Evolutionary conservation across 2,797 vertebrate species (phyloP).

Genomic region (Sebastes oblongus): DNA sequence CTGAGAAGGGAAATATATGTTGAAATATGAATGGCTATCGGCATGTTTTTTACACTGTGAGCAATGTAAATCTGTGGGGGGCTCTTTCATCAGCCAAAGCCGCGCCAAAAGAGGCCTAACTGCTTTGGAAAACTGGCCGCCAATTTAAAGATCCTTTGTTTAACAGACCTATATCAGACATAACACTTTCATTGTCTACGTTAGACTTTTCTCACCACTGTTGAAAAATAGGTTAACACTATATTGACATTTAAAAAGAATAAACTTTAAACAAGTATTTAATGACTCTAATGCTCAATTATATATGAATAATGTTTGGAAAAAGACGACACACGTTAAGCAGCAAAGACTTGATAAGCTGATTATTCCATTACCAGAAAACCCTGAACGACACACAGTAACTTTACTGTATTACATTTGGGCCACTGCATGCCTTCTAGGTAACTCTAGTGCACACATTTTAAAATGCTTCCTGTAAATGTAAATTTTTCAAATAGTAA

Average conservation of each 20-base stretch:
- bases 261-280: background rate
- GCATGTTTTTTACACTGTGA: slow-evolving; percentile 17
- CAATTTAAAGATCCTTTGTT: background rate
- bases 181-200: background rate
- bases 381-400: background rate
- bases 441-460: background rate
- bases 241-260: background rate
- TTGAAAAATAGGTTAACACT: background rate
- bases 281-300: background rate
- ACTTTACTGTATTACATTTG: background rate
- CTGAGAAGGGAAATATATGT: slow-evolving; percentile 29
- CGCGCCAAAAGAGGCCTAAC: background rate
- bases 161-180: background rate
- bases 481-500: slow-evolving; percentile 1
- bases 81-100: slow-evolving; percentile 15
- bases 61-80: background rate
- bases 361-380: background rate
- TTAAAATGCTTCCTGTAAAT: background rate
- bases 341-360: background rate
- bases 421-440: too few relatives aligned
- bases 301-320: background rate
- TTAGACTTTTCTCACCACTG: background rate
- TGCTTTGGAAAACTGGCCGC: background rate
- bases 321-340: background rate
- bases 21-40: slow-evolving; percentile 15